Evolutionary conservation across 2,797 vertebrate genomes (phyloP).

Genomic region (Chiloscyllium punctatum): DNA sequence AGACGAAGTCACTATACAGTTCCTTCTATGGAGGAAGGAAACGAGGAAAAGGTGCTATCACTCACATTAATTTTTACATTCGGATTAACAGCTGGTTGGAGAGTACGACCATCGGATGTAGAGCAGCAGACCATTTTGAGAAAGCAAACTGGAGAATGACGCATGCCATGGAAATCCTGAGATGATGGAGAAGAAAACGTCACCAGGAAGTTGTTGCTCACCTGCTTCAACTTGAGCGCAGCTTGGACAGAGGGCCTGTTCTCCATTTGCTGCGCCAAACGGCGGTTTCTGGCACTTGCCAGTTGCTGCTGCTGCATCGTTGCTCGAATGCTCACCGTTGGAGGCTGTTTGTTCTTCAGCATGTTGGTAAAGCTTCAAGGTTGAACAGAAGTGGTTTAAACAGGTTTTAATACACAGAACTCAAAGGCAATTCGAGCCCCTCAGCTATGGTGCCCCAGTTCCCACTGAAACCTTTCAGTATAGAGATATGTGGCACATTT

Average conservation of each 20-base stretch:
- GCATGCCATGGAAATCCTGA: background rate
- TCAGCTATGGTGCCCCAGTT: constrained; percentile 59
- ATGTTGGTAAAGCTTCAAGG: constrained; percentile 99
- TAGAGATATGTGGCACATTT: constrained; percentile 53
- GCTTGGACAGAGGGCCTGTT: constrained; percentile 95
- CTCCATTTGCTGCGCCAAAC: constrained; percentile 98
- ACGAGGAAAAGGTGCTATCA: background rate
- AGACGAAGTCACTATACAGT: too few relatives aligned
- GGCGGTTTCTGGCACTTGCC: constrained; percentile 93
- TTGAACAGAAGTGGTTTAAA: constrained; percentile 71
- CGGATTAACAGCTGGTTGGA: background rate
- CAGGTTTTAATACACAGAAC: constrained; percentile 61
- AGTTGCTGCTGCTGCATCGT: constrained; percentile 94
- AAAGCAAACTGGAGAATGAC: background rate
- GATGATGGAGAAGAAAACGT: background rate
- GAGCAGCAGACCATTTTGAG: background rate
- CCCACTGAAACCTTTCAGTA: constrained; percentile 51
- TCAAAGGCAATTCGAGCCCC: constrained; percentile 64
- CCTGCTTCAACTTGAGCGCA: constrained; percentile 93
- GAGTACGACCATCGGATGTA: background rate
- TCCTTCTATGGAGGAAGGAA: background rate
- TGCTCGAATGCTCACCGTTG: constrained; percentile 89
- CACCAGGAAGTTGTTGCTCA: constrained; percentile 53
- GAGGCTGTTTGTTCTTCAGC: constrained; percentile 99
- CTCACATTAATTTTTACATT: background rate